Evolutionary conservation across 1,140 invertebrate species (phyloP), one percentile per base, ranked within the genome.

Genomic region (Carposina sasakii): DNA sequence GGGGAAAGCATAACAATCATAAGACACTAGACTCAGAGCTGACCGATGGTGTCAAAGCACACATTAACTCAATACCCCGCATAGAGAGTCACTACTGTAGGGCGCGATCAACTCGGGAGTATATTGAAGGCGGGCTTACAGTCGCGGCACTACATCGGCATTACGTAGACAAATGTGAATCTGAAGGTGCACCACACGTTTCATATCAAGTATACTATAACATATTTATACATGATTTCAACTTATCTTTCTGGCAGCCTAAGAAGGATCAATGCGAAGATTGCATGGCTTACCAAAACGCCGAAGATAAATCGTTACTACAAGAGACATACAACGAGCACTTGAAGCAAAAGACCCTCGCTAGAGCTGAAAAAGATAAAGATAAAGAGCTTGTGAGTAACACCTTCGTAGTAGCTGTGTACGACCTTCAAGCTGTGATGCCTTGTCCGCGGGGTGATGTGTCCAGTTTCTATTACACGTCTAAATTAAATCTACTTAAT

Each of bases 261-360:
- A 79, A 78, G 63, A 85, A 81, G 49, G 75, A 81, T 48, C 70
- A 81, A 23, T 84, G 76, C 44, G 66, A 81, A 46, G 37, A 44
- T 1, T 81, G 73, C 46, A 61, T 59, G 19, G 51, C 63, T 17
- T 81, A 57, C 42, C 58, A 59, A 41, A 64, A 74, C 64, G 22
- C 22, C 16, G 50, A 68, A 54, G 59, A 71, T 43, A 66, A 64
- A 31, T n/a, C 24, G 0, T 0, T 28, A 15, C 37, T 59, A 16
- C n/a, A 63, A 49, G 40, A 41, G 20, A 19, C 51, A 36, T 24
- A 56, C 16, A 45, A 63, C 17, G 0, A 12, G 15, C 57, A 59
- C 12, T 17, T 63, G 28, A 63, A 61, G 16, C 52, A 60, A 43
- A 60, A 60, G 55, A 48, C 49, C 40, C 42, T 49, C 31, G 34